Evolutionary conservation across 2,888 invertebrate species (phyloP), one percentile per base, ranked within the genome.

Genomic region (Rutpela maculata): DNA sequence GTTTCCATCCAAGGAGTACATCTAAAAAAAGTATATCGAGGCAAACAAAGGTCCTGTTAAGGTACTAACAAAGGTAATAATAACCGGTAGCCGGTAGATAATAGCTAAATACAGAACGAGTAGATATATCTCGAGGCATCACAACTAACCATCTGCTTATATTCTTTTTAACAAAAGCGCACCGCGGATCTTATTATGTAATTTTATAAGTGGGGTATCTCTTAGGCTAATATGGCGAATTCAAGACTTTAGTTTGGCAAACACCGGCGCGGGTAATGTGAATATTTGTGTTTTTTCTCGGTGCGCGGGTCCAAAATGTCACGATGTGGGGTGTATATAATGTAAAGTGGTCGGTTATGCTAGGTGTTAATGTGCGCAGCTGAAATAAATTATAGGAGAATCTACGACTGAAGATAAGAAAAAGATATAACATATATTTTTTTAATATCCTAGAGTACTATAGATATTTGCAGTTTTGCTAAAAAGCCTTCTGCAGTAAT

Each of bases 1-100:
- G 50, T 50, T n/a, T 50, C 50, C 15, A 50, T n/a, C 50, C 1
- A 50, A n/a, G 1, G 6, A 50, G n/a, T 3, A 17, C 50, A n/a
- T 7, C 50, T 63, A 75, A 72, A 76, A 63, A 70, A 63, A 70
- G 57, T 66, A 43, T 63, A 74, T 63, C 74, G 35, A 18, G 26
- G 66, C 77, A 75, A 79, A 78, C 78, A 81, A 79, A 79, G 75
- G 74, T 70, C 12, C 68, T 74, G 73, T 79, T 72, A 72, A 72
- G 63, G 76, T 76, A 75, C 74, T 77, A 77, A 83, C 84, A 85
- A 85, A 76, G 78, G 84, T 84, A 84, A 84, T 86, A 85, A 85
- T 86, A 85, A 84, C 84, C 81, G 81, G 79, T 79, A 83, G 82
- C 77, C 66, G 63, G 70, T 66, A 74, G 65, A 55, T 55, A 78